phyloP scores from a whole-genome alignment of 1,140 invertebrate genomes.

The Copidosoma floridanum region DNA sequence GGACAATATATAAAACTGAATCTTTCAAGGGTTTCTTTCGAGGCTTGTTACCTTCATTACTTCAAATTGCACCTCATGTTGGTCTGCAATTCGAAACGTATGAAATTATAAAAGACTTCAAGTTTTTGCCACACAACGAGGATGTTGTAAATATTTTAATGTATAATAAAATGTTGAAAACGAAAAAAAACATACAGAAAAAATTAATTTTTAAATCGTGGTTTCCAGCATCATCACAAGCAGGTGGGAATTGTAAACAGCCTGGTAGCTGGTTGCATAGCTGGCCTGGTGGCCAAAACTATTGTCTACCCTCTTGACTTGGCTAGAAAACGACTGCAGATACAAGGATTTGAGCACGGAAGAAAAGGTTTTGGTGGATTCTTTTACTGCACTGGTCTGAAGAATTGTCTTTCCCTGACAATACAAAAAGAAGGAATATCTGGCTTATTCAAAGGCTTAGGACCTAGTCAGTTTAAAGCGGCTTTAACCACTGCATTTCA shows the following conservation, averaged over 20 bases:
- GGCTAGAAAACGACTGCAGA: conserved; percentile 80
- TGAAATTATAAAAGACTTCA: conserved; percentile 42
- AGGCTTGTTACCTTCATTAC: conserved; percentile 77
- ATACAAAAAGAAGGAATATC: conserved; percentile 65
- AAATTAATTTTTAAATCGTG: conserved; percentile 36
- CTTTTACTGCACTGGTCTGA: conserved; percentile 67
- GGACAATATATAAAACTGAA: conserved; percentile 67
- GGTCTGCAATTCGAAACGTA: conserved; percentile 89
- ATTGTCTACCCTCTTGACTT: conserved; percentile 85
- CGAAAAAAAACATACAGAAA: no score
- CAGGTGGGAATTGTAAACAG: conserved; percentile 40
- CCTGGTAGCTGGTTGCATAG: conserved; percentile 68
- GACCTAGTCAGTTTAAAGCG: conserved; percentile 78
- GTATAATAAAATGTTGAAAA: no score
- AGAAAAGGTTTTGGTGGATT: conserved; percentile 72
- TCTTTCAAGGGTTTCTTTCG: conserved; percentile 74
- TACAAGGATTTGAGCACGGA: conserved; percentile 81
- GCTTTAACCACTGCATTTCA: conserved; percentile 69
- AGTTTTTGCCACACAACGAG: conserved; percentile 11
- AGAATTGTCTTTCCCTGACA: conserved; percentile 67
- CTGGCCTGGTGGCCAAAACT: conserved; percentile 77
- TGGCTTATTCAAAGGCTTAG: conserved; percentile 78
- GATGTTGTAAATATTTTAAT: conserved; percentile 5
- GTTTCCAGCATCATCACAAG: conserved; percentile 23
- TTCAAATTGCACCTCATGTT: conserved; percentile 85